Percentiles rank a stretch among this genome's conserved stretches.
Evolutionary conservation across 2,888 invertebrate species (phyloP).

Genomic region (Gari tellinella): DNA sequence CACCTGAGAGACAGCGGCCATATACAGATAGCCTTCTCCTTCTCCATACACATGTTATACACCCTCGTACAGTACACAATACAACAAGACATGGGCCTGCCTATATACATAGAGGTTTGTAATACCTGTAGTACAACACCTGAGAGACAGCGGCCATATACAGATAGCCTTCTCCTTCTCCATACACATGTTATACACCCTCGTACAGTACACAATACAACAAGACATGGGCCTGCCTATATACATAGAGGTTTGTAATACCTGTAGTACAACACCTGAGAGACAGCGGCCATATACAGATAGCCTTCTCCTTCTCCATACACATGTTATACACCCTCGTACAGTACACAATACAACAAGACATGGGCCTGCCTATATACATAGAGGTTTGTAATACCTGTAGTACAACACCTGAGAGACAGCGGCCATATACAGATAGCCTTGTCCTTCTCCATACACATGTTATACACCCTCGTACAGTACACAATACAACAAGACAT

Average conservation of each 20-base stretch:
- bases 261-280: constrained; percentile 66
- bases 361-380: constrained; percentile 61
- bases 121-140: constrained; percentile 63
- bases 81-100: constrained; percentile 66
- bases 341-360: constrained; percentile 55
- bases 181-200: constrained; percentile 59
- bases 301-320: constrained; percentile 65
- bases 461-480: constrained; percentile 58
- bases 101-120: constrained; percentile 43
- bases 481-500: constrained; percentile 61
- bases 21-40: constrained; percentile 68
- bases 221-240: constrained; percentile 65
- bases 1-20: constrained; percentile 72
- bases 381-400: constrained; percentile 62
- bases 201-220: constrained; percentile 55
- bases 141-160: constrained; percentile 72
- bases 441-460: constrained; percentile 62
- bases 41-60: constrained; percentile 61
- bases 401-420: constrained; percentile 67
- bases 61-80: constrained; percentile 56
- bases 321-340: constrained; percentile 61
- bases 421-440: constrained; percentile 74
- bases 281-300: constrained; percentile 72
- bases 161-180: constrained; percentile 69
- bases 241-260: constrained; percentile 52